phyloP scores from a whole-genome alignment of 2,113 vertebrate species.

The Mixornis gularis region DNA sequence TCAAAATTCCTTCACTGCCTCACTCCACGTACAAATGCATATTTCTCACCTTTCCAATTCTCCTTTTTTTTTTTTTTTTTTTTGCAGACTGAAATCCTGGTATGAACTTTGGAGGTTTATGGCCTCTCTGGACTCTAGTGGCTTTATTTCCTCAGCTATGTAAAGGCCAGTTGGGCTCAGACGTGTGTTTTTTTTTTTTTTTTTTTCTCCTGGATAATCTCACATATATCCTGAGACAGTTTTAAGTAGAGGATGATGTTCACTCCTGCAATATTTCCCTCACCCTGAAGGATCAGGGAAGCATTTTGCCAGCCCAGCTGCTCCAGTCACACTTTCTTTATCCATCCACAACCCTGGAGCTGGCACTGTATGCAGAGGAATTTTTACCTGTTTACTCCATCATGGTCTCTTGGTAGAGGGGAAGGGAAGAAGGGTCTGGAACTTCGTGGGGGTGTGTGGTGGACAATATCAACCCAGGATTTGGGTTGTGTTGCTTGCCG shows the following conservation, averaged over 20 bases:
- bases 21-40: neutral
- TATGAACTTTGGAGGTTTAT: neutral
- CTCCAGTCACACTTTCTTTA: neutral
- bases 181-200: too few relatives aligned
- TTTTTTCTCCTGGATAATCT: neutral
- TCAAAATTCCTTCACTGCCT: neutral
- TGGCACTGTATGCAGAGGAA: neutral
- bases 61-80: rapidly evolving
- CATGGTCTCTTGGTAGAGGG: neutral
- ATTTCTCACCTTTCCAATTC: neutral
- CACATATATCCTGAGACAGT: neutral
- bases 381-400: neutral
- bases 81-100: neutral
- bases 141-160: neutral
- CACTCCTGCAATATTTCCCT: neutral
- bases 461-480: rapidly evolving
- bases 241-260: neutral
- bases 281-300: neutral
- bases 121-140: neutral
- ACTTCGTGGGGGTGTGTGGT: neutral
- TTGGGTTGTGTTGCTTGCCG: neutral
- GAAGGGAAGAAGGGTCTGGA: neutral
- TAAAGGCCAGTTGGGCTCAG: neutral
- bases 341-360: rapidly evolving
- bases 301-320: neutral